Base-by-base conservation (phyloP, 2,797 vertebrate species). In the Numenius phaeopus region DNA sequence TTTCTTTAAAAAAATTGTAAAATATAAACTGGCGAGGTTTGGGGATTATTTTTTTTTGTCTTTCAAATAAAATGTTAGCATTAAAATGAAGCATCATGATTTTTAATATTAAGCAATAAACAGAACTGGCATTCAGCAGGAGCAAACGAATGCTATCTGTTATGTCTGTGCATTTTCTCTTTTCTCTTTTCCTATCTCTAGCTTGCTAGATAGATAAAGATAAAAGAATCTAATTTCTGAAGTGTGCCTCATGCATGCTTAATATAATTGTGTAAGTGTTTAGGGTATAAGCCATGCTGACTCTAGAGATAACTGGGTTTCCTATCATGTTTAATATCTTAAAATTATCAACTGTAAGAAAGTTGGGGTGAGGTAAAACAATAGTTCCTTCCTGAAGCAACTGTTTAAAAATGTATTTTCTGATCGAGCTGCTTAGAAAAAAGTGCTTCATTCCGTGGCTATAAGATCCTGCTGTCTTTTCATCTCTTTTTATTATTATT, bases 31-130 rank as follows among this genome's bases (percentile, higher is more conserved):
- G 88, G 78, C 90, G 92, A 95, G 96, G 72, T 97, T 94, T 81
- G 94, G 96, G 95, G 83, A 96, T 82, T 96, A 86, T 94, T 92
- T 83, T 94, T 94, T 79, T 81, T 96, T 84, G 94, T 95, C 96
- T 98, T 97, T 98, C 91, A 97, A 98, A 98, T 98, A 98, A 98
- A 98, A 98, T 90, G 80, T 88, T 55, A 96, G 86, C 95, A 93
- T 96, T 97, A 79, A 98, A 97, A 95, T 94, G 89, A 78, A 93
- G 72, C 84, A 87, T 75, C 59, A 23, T 88, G 90, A 61, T 95
- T 93, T 96, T 95, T 96, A 76, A 82, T 97, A 93, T 95, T 93
- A 92, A 95, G 96, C 92, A 90, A 96, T 95, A 88, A 87, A 73
- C 72, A 89, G 23, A 92, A 39, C 23, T 90, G 90, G 93, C 94